Evolutionary conservation across 1,140 invertebrate species (phyloP), one percentile per base, ranked within the genome.

Genomic region (Brachionus rubens): DNA sequence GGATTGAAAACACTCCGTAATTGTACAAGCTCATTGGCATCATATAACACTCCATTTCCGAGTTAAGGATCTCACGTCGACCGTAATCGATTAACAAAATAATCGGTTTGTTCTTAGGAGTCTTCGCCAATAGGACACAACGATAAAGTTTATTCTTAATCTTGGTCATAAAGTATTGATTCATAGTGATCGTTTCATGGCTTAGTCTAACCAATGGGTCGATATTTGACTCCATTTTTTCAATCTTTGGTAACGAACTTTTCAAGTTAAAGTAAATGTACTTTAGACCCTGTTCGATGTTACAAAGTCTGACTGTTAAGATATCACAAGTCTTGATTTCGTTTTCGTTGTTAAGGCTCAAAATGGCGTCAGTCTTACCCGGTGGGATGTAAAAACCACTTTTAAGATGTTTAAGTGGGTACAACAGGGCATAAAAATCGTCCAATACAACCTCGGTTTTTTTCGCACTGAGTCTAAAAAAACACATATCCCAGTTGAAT

Each of bases 191-290:
- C 2, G n/a, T 21, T 24, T 50, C 6, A 1, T 54, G 24, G 3
- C 50, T 26, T 21, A 72, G 10, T 2, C 12, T 16, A n/a, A 59
- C 30, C 28, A 59, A 9, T 12, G 28, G 54, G 3, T 16, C n/a
- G 9, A 59, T 59, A 33, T 6, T 10, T 26, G 28, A 12, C 12
- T 43, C 41, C 40, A 65, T 43, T 6, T 48, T 36, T 24, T 72
- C 33, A 14, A 72, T 21, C 6, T 19, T 10, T 14, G 5, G 1
- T 19, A 50, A 41, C 0, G 9, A 30, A 4, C 19, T 21, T 24
- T 50, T 72, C 46, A 72, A 50, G 50, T 72, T 72, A 36, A 72
- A 72, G 12, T 72, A 72, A 30, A 72, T 72, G 24, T 50, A 48
- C 16, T 54, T 54, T 4, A 72, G 46, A 4, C 68, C 68, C 10